Conservation (phyloP, 2,113 vertebrate species). For the Ancistrus triradiatus region DNA sequence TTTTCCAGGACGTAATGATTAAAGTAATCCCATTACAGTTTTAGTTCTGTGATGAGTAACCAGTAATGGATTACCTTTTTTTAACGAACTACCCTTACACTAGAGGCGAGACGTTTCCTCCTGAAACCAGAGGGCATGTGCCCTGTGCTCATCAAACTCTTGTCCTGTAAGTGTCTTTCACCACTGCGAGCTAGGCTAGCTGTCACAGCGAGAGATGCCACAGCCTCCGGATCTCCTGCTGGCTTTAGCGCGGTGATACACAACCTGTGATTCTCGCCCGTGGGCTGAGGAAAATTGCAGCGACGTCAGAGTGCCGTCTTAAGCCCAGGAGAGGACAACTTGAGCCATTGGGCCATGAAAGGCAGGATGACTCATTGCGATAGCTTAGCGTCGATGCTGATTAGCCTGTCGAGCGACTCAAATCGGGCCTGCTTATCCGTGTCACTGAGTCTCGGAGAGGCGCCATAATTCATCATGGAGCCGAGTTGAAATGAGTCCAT, state of each 20-base stretch:
- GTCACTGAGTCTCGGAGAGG: neutral
- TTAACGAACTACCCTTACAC: too few species aligned
- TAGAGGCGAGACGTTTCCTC: too few species aligned
- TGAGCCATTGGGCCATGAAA: conserved; percentile 11
- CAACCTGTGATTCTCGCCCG: neutral
- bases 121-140: too few species aligned
- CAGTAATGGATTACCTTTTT: too few species aligned
- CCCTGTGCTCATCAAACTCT: too few species aligned
- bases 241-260: conserved; percentile 19
- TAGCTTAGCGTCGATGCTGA: conserved; percentile 25
- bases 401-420: too few species aligned
- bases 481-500: neutral
- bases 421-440: conserved; percentile 2
- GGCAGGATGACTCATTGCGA: conserved; percentile 6
- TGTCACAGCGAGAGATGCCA: conserved; percentile 5
- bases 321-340: neutral
- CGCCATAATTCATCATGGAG: conserved; percentile 1
- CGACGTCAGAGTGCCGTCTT: neutral
- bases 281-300: neutral
- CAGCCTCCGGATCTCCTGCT: conserved; percentile 3
- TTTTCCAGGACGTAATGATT: too few species aligned
- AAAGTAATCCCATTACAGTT: too few species aligned
- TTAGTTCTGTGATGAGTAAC: too few species aligned
- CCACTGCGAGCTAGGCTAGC: neutral
- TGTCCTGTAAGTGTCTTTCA: conserved; percentile 20